These are phyloP conservation scores for Acipenser oxyrinchus DNA, from an alignment of 2,797 vertebrate genomes.

Conservation along the genomic window DNA sequence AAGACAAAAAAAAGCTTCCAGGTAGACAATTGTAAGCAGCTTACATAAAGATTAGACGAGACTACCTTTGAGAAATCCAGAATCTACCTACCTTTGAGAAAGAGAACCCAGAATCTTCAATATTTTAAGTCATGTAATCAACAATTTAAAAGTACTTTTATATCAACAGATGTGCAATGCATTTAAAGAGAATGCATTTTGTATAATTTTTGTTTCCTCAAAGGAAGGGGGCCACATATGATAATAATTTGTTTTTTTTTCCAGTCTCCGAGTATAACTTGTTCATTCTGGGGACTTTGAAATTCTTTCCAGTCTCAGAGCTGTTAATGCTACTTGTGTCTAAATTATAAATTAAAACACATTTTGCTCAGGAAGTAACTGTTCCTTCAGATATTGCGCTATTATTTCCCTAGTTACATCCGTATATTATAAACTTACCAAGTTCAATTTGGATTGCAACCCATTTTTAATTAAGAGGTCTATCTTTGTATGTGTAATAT, in stretches of 20 bases:
- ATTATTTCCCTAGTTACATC: constrained; percentile 68
- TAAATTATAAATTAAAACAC: constrained; percentile 36
- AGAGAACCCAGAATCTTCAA: too few relatives aligned
- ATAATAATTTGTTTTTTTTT: constrained; percentile 23
- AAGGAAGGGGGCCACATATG: constrained; percentile 9
- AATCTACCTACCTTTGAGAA: too few relatives aligned
- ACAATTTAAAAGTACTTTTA: constrained; percentile 47
- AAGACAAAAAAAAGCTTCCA: neutral
- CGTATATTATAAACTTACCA: constrained; percentile 45
- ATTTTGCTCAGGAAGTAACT: constrained; percentile 62
- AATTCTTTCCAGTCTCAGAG: constrained; percentile 9
- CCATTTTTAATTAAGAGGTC: constrained; percentile 48
- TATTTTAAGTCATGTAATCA: constrained; percentile 31
- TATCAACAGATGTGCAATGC: constrained; percentile 39
- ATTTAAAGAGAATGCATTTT: constrained; percentile 42
- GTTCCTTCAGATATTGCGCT: constrained; percentile 48
- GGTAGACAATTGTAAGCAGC: too few relatives aligned
- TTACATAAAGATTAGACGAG: too few relatives aligned
- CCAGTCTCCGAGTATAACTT: constrained; percentile 24
- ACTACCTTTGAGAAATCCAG: too few relatives aligned
- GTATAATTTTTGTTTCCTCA: constrained; percentile 28
- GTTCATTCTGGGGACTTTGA: constrained; percentile 21
- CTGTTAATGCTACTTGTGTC: constrained; percentile 28
- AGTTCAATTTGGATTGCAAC: constrained; percentile 50
- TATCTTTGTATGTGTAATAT: constrained; percentile 32